Evolutionary conservation across 2,113 vertebrate genomes (phyloP).

Genomic region (Gobio gobio): DNA sequence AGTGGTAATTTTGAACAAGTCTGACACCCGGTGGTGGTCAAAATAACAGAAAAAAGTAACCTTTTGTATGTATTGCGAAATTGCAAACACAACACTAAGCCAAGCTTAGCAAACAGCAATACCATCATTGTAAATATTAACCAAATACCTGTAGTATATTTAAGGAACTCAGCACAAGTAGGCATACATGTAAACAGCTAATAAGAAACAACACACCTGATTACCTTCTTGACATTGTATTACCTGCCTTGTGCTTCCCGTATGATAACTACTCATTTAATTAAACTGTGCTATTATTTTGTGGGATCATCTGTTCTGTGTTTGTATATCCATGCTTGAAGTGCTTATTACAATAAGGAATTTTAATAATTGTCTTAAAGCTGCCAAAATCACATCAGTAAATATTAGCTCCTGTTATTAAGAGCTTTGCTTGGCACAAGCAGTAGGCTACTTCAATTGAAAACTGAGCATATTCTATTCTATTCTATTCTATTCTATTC

Average conservation of each 20-base stretch:
- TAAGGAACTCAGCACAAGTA: background rate
- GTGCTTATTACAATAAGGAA: background rate
- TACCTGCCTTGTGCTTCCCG: background rate
- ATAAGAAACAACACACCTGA: background rate
- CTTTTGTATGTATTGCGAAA: no score
- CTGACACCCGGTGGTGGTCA: background rate
- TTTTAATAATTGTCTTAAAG: constrained; percentile 7
- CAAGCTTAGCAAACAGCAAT: background rate
- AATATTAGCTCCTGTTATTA: background rate
- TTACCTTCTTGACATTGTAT: background rate
- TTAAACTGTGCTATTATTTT: background rate
- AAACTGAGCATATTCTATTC: background rate
- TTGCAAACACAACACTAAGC: no score
- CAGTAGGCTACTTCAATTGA: background rate
- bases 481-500: background rate
- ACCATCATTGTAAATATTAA: background rate
- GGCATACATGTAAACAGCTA: background rate
- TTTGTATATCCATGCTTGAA: background rate
- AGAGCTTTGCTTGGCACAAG: background rate
- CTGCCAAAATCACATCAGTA: background rate
- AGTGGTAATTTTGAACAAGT: background rate
- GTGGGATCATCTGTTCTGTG: background rate
- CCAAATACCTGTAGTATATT: background rate
- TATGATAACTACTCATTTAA: background rate
- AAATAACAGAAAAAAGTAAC: background rate